Evolutionary conservation across 2,113 vertebrate genomes (phyloP).

Genomic region (Pelobates fuscus): DNA sequence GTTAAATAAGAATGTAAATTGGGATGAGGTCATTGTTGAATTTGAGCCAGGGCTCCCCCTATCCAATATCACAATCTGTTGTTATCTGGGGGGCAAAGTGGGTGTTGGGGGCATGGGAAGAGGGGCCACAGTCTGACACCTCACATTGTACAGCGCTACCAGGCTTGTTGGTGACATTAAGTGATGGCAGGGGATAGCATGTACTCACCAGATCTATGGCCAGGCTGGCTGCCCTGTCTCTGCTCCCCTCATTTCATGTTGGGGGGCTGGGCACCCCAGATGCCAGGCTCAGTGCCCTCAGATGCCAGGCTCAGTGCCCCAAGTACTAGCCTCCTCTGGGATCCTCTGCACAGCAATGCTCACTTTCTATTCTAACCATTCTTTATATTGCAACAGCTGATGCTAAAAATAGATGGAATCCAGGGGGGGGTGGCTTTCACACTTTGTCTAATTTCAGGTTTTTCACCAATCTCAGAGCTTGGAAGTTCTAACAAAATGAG

Average conservation of each 20-base stretch:
- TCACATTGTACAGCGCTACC: too few species aligned
- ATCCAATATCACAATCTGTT: neutral
- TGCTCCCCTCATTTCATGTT: slow-evolving; percentile 10
- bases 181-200: too few species aligned
- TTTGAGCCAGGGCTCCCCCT: neutral
- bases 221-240: neutral
- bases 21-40: slow-evolving; percentile 7
- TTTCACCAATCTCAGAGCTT: too few species aligned
- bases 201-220: slow-evolving; percentile 22
- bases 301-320: too few species aligned
- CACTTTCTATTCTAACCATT: slow-evolving; percentile 4
- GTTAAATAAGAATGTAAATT: neutral
- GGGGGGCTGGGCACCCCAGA: neutral
- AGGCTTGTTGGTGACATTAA: neutral
- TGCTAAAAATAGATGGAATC: slow-evolving; percentile 47
- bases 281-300: too few species aligned
- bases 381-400: slow-evolving; percentile 48
- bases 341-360: neutral
- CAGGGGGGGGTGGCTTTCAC: neutral
- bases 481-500: too few species aligned
- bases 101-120: too few species aligned
- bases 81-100: neutral
- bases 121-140: neutral
- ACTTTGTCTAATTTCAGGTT: too few species aligned
- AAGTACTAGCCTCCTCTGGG: neutral